Percentiles rank a stretch among this genome's conserved stretches.
phyloP scores from a whole-genome alignment of 2,113 vertebrate species.

The Tenrec ecaudatus region DNA sequence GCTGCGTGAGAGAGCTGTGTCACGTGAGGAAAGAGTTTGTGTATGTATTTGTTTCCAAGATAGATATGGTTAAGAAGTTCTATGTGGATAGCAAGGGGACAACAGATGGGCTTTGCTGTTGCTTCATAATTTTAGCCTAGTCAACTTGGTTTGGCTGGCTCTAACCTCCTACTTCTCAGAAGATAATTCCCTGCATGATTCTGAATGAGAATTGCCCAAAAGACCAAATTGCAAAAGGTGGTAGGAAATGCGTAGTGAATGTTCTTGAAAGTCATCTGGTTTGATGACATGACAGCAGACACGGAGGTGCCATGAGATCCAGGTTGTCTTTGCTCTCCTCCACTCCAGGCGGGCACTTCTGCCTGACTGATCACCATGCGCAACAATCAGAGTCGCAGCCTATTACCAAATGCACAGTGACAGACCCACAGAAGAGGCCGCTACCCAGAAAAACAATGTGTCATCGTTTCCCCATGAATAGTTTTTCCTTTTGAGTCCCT shows the following conservation, averaged over 20 bases:
- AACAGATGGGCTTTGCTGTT: not conserved
- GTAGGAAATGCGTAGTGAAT: not conserved
- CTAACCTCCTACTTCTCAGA: not conserved
- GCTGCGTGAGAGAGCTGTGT: not conserved
- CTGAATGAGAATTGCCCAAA: not conserved
- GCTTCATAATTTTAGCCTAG: not conserved
- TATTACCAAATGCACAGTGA: fast-evolving
- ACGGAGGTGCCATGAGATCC: not conserved
- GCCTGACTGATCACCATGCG: not conserved
- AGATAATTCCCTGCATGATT: not conserved
- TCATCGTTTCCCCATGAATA: fast-evolving
- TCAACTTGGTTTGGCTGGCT: not conserved
- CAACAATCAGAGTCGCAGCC: not conserved
- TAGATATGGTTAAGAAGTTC: not conserved
- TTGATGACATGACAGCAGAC: not conserved
- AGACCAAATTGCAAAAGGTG: not conserved
- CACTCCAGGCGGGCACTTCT: fast-evolving
- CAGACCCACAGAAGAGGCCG: fast-evolving
- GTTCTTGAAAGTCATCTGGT: not conserved
- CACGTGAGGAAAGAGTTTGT: not conserved
- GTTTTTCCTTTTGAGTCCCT: too few relatives aligned
- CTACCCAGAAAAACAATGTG: too few relatives aligned
- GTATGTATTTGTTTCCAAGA: not conserved
- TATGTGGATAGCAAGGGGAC: not conserved
- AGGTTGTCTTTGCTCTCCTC: not conserved